A percentile compares a stretch with the other conserved stretches of the same genome.
Evolutionary conservation across 1,140 invertebrate genomes (phyloP).

Genomic region (Phortica variegata): DNA sequence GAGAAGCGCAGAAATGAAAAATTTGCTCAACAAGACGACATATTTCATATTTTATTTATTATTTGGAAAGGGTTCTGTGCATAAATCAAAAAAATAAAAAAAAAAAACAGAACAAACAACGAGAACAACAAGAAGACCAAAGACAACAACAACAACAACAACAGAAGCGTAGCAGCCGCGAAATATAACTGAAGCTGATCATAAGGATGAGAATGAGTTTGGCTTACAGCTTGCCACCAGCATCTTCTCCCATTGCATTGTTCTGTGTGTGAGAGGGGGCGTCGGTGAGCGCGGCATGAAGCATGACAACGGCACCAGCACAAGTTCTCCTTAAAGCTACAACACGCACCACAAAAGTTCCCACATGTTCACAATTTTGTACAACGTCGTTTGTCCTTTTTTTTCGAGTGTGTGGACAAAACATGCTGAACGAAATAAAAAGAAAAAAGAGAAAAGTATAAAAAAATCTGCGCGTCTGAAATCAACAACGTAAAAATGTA

Average conservation of each 20-base stretch:
- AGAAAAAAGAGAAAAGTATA: conserved; percentile 18
- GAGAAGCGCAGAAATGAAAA: no score
- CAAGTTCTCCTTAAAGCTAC: conserved; percentile 10
- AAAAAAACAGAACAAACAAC: conserved; percentile 49
- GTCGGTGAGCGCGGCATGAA: no score
- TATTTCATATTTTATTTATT: conserved; percentile 55
- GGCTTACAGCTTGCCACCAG: conserved; percentile 18
- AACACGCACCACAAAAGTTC: conserved; percentile 36
- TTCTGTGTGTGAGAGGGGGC: no score
- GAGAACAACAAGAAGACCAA: conserved; percentile 9
- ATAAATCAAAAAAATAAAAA: conserved; percentile 55
- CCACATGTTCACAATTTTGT: conserved; percentile 52
- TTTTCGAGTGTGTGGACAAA: conserved; percentile 20
- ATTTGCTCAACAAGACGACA: conserved; percentile 29
- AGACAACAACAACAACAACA: conserved; percentile 17
- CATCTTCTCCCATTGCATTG: conserved; percentile 12
- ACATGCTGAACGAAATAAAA: conserved; percentile 17
- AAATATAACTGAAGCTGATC: conserved; percentile 1
- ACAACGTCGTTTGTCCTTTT: conserved; percentile 22
- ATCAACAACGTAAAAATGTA: no score
- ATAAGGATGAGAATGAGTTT: conserved; percentile 2
- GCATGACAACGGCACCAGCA: conserved; percentile 17
- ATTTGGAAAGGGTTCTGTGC: conserved; percentile 52
- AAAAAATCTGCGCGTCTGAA: conserved; percentile 6
- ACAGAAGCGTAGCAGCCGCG: conserved; percentile 8